Evolutionary conservation across 1,140 invertebrate genomes (phyloP).

Genomic region (Babylonia areolata): DNA sequence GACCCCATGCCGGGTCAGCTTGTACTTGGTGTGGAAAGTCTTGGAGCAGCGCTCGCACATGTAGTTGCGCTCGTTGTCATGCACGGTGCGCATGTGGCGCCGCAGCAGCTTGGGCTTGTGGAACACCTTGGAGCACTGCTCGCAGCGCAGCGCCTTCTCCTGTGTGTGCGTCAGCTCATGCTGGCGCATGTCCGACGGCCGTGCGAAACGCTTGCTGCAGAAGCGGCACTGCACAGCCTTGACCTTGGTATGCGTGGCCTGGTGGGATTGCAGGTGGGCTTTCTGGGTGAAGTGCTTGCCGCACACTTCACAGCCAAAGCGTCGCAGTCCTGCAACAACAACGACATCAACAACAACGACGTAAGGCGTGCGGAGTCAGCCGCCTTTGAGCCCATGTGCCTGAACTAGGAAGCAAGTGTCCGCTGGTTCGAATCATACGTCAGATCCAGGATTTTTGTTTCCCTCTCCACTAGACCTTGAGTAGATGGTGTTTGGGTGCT

Average conservation of each 20-base stretch:
- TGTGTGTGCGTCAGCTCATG: constrained; percentile 61
- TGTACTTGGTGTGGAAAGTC: constrained; percentile 57
- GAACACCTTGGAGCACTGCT: constrained; percentile 50
- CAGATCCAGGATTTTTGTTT: no score
- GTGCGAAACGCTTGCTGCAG: constrained; percentile 73
- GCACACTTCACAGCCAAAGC: constrained; percentile 79
- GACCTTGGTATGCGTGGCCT: constrained; percentile 76
- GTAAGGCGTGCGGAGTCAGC: no score
- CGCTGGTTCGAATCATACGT: no score
- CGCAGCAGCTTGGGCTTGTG: constrained; percentile 72
- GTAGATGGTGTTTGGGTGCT: no score
- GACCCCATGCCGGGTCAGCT: constrained; percentile 55
- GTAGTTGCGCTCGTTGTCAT: constrained; percentile 77
- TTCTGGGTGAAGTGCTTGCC: constrained; percentile 79
- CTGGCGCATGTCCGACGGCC: constrained; percentile 50
- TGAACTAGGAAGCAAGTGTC: no score
- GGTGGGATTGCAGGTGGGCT: constrained; percentile 77
- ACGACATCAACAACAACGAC: no score
- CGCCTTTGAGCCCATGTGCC: no score
- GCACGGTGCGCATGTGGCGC: constrained; percentile 76
- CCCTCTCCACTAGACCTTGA: no score
- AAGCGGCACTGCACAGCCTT: constrained; percentile 77
- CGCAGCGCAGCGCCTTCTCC: not conserved
- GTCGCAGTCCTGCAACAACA: constrained; percentile 63
- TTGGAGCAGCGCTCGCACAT: constrained; percentile 77